These are phyloP conservation scores for Cryptomyrus ogoouensis DNA, from an alignment of 2,113 vertebrate species.

Conservation along the genomic window DNA sequence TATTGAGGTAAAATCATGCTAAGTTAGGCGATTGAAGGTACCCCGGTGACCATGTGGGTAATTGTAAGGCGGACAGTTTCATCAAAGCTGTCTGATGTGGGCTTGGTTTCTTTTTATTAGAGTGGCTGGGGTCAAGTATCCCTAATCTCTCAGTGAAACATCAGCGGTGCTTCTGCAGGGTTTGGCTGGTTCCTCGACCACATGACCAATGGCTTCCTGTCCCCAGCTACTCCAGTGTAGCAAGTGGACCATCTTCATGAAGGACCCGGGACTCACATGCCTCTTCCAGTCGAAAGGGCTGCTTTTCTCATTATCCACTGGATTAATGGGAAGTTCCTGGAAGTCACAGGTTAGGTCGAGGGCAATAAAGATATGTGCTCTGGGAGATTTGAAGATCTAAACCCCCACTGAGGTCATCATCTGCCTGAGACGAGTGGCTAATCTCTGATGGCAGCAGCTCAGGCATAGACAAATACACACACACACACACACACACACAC, in stretches of 20 bases:
- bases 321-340: neutral
- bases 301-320: neutral
- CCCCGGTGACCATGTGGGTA: neutral
- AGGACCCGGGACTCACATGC: neutral
- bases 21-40: neutral
- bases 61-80: neutral
- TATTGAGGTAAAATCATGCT: neutral
- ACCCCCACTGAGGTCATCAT: neutral
- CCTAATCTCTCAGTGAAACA: neutral
- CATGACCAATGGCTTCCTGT: neutral
- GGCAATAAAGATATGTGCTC: neutral
- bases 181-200: neutral
- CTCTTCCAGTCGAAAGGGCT: neutral
- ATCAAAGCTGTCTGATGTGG: neutral
- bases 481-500: neutral
- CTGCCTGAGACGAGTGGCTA: neutral
- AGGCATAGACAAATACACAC: neutral
- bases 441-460: neutral
- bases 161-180: neutral
- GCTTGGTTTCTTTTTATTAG: neutral
- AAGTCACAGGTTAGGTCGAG: neutral
- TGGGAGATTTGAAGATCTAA: neutral
- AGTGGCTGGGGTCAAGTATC: neutral
- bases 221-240: neutral
- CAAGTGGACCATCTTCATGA: neutral